These are phyloP conservation scores for Drosophila atroscutellata DNA, from an alignment of 2,888 invertebrate species.

Conservation along the genomic window DNA sequence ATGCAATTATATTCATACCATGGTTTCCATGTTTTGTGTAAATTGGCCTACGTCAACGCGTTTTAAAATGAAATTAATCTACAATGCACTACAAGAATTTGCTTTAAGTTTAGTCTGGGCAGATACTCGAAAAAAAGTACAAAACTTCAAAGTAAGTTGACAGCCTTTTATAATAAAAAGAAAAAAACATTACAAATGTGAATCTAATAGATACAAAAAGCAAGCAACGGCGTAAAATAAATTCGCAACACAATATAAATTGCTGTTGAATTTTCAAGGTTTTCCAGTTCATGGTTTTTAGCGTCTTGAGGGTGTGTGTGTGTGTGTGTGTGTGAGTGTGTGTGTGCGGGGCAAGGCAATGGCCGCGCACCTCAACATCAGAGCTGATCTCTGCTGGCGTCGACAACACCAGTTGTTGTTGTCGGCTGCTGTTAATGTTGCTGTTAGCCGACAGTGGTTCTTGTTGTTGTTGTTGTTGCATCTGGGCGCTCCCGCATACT, in stretches of 20 bases:
- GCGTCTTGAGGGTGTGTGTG: constrained; percentile 17
- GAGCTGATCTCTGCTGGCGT: constrained; percentile 58
- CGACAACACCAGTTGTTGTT: constrained; percentile 47
- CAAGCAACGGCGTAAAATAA: constrained; percentile 41
- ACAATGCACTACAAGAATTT: constrained; percentile 38
- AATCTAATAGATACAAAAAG: constrained; percentile 48
- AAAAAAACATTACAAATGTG: constrained; percentile 9
- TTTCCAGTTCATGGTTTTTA: constrained; percentile 84
- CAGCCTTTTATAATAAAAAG: constrained; percentile 25
- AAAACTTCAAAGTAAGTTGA: constrained; percentile 11
- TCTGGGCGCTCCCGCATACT: constrained; percentile 58
- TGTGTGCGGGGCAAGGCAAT: constrained; percentile 55
- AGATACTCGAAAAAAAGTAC: constrained; percentile 23
- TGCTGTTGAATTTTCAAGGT: constrained; percentile 83
- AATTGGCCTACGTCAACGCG: constrained; percentile 59
- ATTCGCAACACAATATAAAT: constrained; percentile 70
- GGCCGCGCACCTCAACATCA: constrained; percentile 44
- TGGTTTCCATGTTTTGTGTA: constrained; percentile 54
- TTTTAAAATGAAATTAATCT: constrained; percentile 64
- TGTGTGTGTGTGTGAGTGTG: constrained; percentile 16
- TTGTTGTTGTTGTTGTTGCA: constrained; percentile 32
- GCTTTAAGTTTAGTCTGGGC: constrained; percentile 8
- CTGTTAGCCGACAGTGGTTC: constrained; percentile 21
- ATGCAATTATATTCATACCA: constrained; percentile 59
- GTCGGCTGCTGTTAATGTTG: constrained; percentile 16